Base-by-base conservation (phyloP, 2,888 invertebrate genomes). In the Charanyca ferruginea region DNA sequence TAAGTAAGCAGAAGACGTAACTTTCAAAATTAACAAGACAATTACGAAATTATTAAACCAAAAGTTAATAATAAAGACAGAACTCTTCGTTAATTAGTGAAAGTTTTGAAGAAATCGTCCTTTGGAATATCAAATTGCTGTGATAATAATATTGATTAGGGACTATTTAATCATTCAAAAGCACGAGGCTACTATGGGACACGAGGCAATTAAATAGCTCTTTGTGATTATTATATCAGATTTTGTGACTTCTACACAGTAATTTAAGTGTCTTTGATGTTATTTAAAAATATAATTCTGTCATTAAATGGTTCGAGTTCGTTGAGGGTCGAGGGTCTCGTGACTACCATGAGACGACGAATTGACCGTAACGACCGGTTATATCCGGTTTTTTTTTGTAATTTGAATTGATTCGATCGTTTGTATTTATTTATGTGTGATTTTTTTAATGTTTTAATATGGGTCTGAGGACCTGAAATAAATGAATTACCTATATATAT, bases 1-100 rank as follows among this genome's bases (percentile, higher is more conserved):
- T 38, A 16, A 54, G 9, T 4, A 42, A 51, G 51, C 32, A 28
- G 0, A 54, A 16, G 16, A 51, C 3, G 3, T 52, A 41, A 58
- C 49, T 64, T 51, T 20, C 61, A 61, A 20, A 77, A 71, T 44
- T 58, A 48, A 16, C 7, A 72, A 62, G 48, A 54, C 38, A 63
- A 77, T 66, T 51, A 54, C 28, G 38, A 47, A 64, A 72, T 62
- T 20, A 58, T 61, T 66, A 18, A 16, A 66, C 63, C 38, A 61
- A 67, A 66, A 73, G 47, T 57, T 48, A 71, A 60, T 65, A 60
- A 63, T n/a, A 54, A 62, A 52, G 38, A 51, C 45, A 57, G 35
- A 53, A 45, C 6, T 62, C 52, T 62, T 13, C 20, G 48, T 64
- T 77, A 61, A 55, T 73, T 67, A 78, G 18, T 22, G 11, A 54